Conservation (phyloP, 2,888 invertebrate genomes). For the Actias luna region DNA sequence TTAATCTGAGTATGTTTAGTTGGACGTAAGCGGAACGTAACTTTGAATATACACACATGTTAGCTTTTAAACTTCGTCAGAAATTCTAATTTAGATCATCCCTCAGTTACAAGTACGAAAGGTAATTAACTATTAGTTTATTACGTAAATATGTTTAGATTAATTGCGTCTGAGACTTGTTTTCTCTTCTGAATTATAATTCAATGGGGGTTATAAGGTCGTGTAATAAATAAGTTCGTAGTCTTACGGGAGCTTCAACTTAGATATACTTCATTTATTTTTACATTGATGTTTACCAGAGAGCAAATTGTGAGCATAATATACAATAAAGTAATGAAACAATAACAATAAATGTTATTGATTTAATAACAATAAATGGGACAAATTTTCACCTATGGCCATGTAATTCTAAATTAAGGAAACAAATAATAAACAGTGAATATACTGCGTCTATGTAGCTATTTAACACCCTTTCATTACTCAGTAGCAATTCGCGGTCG, state of each 20-base stretch:
- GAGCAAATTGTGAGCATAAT: too few relatives aligned
- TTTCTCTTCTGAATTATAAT: slow-evolving; percentile 25
- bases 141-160: slow-evolving; percentile 49
- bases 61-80: slow-evolving; percentile 47
- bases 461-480: too few relatives aligned
- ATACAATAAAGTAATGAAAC: too few relatives aligned
- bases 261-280: not conserved
- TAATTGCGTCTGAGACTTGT: slow-evolving; percentile 31
- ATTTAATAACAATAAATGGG: too few relatives aligned
- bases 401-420: too few relatives aligned
- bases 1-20: slow-evolving; percentile 56
- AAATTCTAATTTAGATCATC: slow-evolving; percentile 54
- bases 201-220: too few relatives aligned
- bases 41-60: slow-evolving; percentile 35
- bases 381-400: too few relatives aligned
- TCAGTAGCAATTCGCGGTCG: too few relatives aligned
- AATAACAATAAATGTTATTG: too few relatives aligned
- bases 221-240: not conserved
- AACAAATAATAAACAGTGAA: too few relatives aligned
- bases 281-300: not conserved
- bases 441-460: too few relatives aligned
- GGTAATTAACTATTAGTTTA: slow-evolving; percentile 54
- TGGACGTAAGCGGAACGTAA: slow-evolving; percentile 46
- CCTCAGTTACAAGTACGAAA: slow-evolving; percentile 42
- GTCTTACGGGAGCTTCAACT: not conserved